Evolutionary conservation across 2,113 vertebrate genomes (phyloP), one percentile per base, ranked within the genome.

Genomic region (Podiceps cristatus): DNA sequence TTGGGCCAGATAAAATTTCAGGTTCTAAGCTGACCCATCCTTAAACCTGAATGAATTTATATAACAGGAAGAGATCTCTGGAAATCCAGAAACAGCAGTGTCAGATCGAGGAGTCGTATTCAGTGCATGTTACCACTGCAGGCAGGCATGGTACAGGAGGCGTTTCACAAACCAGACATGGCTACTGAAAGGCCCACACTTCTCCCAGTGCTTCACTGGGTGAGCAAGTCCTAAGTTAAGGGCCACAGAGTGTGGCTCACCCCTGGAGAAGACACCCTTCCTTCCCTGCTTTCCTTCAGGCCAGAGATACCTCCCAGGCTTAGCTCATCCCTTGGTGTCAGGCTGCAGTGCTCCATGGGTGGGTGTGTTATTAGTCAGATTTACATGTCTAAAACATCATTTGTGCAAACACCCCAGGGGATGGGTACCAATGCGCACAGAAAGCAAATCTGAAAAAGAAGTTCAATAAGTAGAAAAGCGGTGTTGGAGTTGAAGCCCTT

Each of bases 331-430:
- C 82, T 94, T 20, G 2, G 45, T 88, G 80, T 71, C 42, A 77
- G 74, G 82, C 66, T 78, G 62, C 1, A 0, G 62, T 42, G 42
- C 42, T 42, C 76, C 75, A 67, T 95, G 67, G 89, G 88, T 73
- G 90, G 75, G 47, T 94, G 75, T 81, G 52, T 71, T 91, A 88
- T 63, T 94, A 96, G 89, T 83, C 86, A 94, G 60, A 93, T 93
- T 96, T 94, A 92, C 75, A 81, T 93, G 80, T 97, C 95, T 85
- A 95, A 96, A 95, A 67, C 93, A 96, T 72, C 40, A 27, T 88
- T 75, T 93, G 56, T 85, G 89, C 67, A 91, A 97, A 93, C 75
- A 88, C 90, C 69, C 73, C 86, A 95, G 88, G 90, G 85, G 74
- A 94, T 9, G 23, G 55, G 90, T 93, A 59, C 20, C 40, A 90